Percentiles rank a stretch among this genome's conserved stretches.
phyloP scores from a whole-genome alignment of 1,140 invertebrate species.

The Lineus longissimus region DNA sequence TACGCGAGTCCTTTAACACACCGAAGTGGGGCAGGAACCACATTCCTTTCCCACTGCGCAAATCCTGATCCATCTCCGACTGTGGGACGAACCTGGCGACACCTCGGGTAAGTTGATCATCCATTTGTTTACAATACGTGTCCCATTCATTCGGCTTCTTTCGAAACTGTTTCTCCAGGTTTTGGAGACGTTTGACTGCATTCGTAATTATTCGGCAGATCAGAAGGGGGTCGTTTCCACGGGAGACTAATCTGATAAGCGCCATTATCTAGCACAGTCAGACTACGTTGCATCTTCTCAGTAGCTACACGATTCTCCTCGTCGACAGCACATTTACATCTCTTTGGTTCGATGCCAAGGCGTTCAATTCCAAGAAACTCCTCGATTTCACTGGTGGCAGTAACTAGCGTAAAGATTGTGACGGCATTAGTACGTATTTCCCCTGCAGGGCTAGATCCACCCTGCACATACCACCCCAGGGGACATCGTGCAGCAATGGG shows the following conservation, averaged over 20 bases:
- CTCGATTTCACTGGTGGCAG: background rate
- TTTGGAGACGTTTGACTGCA: no score
- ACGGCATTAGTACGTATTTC: background rate
- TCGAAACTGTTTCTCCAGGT: no score
- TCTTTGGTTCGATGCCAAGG: background rate
- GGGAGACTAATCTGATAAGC: background rate
- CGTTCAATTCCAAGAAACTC: background rate
- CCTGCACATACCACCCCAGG: slow-evolving; percentile 5
- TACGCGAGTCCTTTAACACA: no score
- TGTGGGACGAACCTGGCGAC: no score
- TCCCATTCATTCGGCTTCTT: no score
- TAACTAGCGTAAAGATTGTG: background rate
- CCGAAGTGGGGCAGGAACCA: no score
- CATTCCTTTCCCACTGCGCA: no score
- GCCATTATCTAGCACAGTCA: background rate
- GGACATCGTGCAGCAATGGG: no score
- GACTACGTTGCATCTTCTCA: background rate
- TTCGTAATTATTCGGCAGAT: background rate
- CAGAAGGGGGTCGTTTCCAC: background rate
- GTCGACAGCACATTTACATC: background rate
- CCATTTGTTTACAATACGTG: no score
- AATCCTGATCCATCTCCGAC: no score
- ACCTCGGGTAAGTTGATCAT: no score
- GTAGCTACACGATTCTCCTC: background rate
- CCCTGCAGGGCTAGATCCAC: background rate